Evolutionary conservation across 1,140 invertebrate genomes (phyloP).

Genomic region (Hypothenemus hampei): DNA sequence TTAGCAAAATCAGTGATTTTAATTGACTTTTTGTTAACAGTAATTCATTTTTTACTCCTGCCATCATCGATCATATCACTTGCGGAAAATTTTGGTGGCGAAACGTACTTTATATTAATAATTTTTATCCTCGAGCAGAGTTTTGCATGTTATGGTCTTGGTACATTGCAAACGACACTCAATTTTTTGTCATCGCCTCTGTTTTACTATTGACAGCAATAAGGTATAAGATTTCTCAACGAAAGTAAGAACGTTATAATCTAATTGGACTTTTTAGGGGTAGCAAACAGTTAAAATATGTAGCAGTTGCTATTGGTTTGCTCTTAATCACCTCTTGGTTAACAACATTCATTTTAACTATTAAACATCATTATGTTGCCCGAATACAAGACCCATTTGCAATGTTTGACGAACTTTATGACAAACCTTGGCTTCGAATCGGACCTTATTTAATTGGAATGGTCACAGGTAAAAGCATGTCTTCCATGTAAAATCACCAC

Average conservation of each 20-base stretch:
- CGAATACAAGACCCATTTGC: slow-evolving; percentile 77
- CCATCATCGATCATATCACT: slow-evolving; percentile 65
- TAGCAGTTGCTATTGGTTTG: slow-evolving; percentile 50
- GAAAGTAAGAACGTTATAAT: background rate
- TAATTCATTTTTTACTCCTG: slow-evolving; percentile 69
- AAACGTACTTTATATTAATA: slow-evolving; percentile 76
- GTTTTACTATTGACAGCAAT: slow-evolving; percentile 67
- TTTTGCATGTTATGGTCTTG: slow-evolving; percentile 87
- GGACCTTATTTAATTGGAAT: slow-evolving; percentile 78
- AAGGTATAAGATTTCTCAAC: slow-evolving; percentile 53
- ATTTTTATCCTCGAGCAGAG: slow-evolving; percentile 68
- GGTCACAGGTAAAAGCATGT: slow-evolving; percentile 51
- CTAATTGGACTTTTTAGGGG: slow-evolving; percentile 35
- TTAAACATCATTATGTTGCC: slow-evolving; percentile 68
- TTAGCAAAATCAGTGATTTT: too few species aligned
- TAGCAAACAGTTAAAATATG: slow-evolving; percentile 47
- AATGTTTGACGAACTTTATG: slow-evolving; percentile 76
- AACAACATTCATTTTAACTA: slow-evolving; percentile 67
- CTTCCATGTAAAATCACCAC: too few species aligned
- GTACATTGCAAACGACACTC: slow-evolving; percentile 91
- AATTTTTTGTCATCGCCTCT: slow-evolving; percentile 74
- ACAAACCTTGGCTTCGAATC: slow-evolving; percentile 78
- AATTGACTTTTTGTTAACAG: slow-evolving; percentile 12
- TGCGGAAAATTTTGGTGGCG: slow-evolving; percentile 79
- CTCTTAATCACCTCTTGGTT: slow-evolving; percentile 69